Percentiles rank a stretch among this genome's conserved stretches.
phyloP scores from a whole-genome alignment of 2,113 vertebrate species.

The Prochilodus magdalenae region DNA sequence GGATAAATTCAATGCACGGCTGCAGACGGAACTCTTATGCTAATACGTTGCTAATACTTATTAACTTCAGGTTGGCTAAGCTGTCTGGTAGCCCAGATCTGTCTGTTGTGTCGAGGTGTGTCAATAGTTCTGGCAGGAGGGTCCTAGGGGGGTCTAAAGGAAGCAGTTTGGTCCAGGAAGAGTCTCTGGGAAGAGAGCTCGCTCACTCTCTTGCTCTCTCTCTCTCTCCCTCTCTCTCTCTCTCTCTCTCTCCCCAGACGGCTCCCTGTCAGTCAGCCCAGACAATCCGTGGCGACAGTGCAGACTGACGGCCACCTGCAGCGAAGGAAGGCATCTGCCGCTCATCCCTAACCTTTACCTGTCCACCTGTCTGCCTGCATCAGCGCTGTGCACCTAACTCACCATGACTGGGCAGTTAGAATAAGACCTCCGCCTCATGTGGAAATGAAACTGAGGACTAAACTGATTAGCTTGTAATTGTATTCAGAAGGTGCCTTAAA shows the following conservation, averaged over 20 bases:
- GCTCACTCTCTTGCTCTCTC: background rate
- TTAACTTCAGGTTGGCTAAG: background rate
- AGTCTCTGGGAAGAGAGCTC: slow-evolving; percentile 4
- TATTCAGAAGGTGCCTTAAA: too few relatives aligned
- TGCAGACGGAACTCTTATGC: background rate
- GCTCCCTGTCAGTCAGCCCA: slow-evolving; percentile 22
- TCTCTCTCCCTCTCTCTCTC: too few relatives aligned
- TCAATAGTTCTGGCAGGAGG: slow-evolving; percentile 13
- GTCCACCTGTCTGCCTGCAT: slow-evolving; percentile 47
- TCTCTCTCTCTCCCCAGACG: background rate
- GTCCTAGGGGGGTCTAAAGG: slow-evolving; percentile 3
- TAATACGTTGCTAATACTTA: background rate
- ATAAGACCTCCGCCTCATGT: background rate
- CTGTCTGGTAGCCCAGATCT: background rate
- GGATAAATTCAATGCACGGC: too few relatives aligned
- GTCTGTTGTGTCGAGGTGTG: slow-evolving; percentile 12
- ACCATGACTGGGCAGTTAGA: slow-evolving; percentile 17
- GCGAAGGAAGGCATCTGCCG: slow-evolving; percentile 38
- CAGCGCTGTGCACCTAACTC: slow-evolving; percentile 13
- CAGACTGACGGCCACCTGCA: slow-evolving; percentile 40
- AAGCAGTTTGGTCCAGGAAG: background rate
- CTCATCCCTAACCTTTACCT: slow-evolving; percentile 43
- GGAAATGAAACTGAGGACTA: background rate
- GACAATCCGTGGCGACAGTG: slow-evolving; percentile 24
- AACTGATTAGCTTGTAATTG: too few relatives aligned